Evolutionary conservation across 2,797 vertebrate species (phyloP).

Genomic region (Poecilia picta): DNA sequence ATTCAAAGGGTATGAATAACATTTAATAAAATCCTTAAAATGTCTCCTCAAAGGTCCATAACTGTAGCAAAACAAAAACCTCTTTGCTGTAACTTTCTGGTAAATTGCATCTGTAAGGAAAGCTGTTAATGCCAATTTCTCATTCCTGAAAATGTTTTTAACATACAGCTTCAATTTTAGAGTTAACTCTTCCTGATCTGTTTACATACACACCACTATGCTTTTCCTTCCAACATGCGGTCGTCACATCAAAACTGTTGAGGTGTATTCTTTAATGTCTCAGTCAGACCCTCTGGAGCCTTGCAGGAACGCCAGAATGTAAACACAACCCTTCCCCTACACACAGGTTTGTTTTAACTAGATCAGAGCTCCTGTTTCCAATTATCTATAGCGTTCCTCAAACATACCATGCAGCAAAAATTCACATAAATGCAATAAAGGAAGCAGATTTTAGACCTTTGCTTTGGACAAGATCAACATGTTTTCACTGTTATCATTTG

Average conservation of each 20-base stretch:
- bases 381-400: slow-evolving; percentile 63
- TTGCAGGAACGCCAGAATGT: slow-evolving; percentile 67
- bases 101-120: slow-evolving; percentile 9
- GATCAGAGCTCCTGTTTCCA: slow-evolving; percentile 71
- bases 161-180: slow-evolving; percentile 13
- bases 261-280: slow-evolving; percentile 70
- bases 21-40: slow-evolving; percentile 27
- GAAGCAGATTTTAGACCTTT: slow-evolving; percentile 37
- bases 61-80: background rate
- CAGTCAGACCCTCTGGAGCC: slow-evolving; percentile 77
- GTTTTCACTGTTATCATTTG: slow-evolving; percentile 41
- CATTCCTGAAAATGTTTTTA: slow-evolving; percentile 21
- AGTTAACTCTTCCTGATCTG: slow-evolving; percentile 16
- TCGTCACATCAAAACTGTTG: slow-evolving; percentile 56
- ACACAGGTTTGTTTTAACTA: slow-evolving; percentile 72
- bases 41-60: background rate
- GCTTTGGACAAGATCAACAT: slow-evolving; percentile 53
- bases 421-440: slow-evolving; percentile 54
- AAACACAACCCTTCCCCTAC: slow-evolving; percentile 69
- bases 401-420: slow-evolving; percentile 44
- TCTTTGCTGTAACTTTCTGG: background rate
- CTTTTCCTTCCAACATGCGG: slow-evolving; percentile 1
- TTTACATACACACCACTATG: slow-evolving; percentile 24
- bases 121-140: background rate
- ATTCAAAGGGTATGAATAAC: slow-evolving; percentile 6